A percentile compares a stretch with the other conserved stretches of the same genome.
Conservation (phyloP, 2,888 invertebrate genomes). For the Frankliniella fusca region DNA sequence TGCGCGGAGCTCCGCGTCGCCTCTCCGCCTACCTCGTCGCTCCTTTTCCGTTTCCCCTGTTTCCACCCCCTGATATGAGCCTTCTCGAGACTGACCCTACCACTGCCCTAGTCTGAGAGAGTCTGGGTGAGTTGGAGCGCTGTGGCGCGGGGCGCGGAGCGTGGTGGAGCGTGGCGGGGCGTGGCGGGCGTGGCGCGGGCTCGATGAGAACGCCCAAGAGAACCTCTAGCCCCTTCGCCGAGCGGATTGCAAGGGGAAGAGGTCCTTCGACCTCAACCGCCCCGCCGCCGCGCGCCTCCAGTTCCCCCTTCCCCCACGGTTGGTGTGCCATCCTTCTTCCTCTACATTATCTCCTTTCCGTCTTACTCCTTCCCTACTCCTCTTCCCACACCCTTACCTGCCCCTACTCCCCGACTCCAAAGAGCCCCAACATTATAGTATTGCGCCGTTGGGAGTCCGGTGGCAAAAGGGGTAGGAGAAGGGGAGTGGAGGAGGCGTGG, state of each 20-base stretch:
- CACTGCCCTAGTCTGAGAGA: too few species aligned
- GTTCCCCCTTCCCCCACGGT: too few species aligned
- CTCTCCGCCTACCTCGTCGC: background rate
- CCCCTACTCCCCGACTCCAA: background rate
- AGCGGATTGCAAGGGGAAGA: background rate
- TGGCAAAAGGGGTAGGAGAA: background rate
- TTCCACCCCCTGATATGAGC: background rate
- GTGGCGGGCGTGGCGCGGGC: background rate
- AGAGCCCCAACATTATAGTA: background rate
- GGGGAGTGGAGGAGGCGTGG: background rate
- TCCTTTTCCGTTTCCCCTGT: background rate
- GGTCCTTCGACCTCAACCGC: too few species aligned
- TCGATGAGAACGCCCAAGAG: constrained; percentile 1
- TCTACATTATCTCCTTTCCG: background rate
- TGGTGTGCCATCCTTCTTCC: background rate
- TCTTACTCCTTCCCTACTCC: background rate
- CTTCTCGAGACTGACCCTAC: background rate
- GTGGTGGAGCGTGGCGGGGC: background rate
- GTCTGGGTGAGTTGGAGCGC: background rate
- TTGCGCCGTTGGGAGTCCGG: background rate
- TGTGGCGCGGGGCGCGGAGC: background rate
- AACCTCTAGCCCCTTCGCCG: background rate
- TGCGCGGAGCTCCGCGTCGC: background rate
- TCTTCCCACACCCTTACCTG: background rate
- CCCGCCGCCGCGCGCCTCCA: too few species aligned